Base-by-base conservation (phyloP, 2,888 invertebrate genomes). In the Cryptus armator region DNA sequence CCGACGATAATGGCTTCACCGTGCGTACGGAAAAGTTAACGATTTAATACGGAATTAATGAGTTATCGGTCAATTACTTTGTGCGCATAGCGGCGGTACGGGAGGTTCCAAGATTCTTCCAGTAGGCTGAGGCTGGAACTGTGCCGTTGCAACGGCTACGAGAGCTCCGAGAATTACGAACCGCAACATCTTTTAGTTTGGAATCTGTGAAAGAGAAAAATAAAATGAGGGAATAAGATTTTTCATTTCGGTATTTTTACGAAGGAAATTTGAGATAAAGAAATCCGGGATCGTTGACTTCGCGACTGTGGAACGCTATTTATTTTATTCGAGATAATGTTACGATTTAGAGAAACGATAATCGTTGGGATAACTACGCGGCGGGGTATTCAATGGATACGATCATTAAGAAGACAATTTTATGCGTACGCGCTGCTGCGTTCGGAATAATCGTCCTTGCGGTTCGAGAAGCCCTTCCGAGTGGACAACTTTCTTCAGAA, bases 31-130 rank as follows among this genome's bases (percentile, higher is more conserved):
- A 14, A 44, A 44, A 72, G 56, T 59, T 72, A 44, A 46, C 4
- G n/a, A 32, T 6, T 46, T 46, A 66, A 44, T 46, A 48, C 48
- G 48, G n/a, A 32, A 71, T 9, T 19, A 44, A 59, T 10, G 32
- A 64, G 48, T 75, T 29, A 64, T 16, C 48, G 62, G 37, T 51
- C 43, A 83, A 90, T 92, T 95, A 97, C 97, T 95, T 93, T 97
- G 96, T 16, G 97, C 96, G 91, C 97, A 97, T 64, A 96, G 95
- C 29, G 95, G 94, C 16, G 97, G 97, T 83, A 97, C 95, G 3
- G 98, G 98, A 12, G 97, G 96, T 93, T 97, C 97, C 90, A 98
- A 94, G 91, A 97, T 96, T 88, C 97, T 95, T 44, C 97, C 97
- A 91, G 96, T 96, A 76, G 96, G 96, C 87, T 92, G 91, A 32